Conservation (phyloP, 2,888 invertebrate genomes). For the Drosophila nr. medialis region DNA sequence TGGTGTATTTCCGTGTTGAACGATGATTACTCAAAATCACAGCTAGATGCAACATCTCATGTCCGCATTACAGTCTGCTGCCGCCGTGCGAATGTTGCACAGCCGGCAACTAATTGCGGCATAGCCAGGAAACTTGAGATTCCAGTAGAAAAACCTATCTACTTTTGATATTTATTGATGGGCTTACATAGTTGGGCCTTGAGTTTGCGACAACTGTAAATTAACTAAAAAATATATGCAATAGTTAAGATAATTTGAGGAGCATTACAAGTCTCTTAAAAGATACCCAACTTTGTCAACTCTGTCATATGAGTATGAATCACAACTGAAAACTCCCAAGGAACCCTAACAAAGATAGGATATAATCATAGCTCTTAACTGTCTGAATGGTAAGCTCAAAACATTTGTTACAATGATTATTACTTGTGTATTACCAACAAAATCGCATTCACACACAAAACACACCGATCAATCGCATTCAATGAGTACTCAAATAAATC, state of each 20-base stretch:
- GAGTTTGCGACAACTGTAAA: not conserved
- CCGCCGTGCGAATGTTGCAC: constrained; percentile 60
- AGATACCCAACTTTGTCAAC: too few species aligned
- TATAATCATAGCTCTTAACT: not conserved
- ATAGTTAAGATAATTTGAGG: not conserved
- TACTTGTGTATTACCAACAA: not conserved
- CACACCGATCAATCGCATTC: not conserved
- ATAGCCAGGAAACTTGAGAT: constrained; percentile 9
- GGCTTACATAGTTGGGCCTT: not conserved
- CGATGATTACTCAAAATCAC: constrained; percentile 80
- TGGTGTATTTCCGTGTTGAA: constrained; percentile 68
- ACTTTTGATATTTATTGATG: not conserved
- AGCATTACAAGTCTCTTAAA: not conserved
- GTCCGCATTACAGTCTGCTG: constrained; percentile 36
- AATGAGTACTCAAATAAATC: constrained; percentile 1
- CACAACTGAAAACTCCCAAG: not conserved
- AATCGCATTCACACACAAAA: not conserved
- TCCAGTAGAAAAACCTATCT: not conserved
- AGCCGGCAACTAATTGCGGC: constrained; percentile 69
- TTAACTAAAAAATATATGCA: not conserved
- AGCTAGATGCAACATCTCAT: constrained; percentile 47
- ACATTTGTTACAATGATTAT: not conserved
- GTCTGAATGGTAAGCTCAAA: not conserved
- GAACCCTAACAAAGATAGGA: not conserved
- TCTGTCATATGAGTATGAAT: not conserved